Evolutionary conservation across 2,113 vertebrate genomes (phyloP).

Genomic region (Melanerpes aurifrons): DNA sequence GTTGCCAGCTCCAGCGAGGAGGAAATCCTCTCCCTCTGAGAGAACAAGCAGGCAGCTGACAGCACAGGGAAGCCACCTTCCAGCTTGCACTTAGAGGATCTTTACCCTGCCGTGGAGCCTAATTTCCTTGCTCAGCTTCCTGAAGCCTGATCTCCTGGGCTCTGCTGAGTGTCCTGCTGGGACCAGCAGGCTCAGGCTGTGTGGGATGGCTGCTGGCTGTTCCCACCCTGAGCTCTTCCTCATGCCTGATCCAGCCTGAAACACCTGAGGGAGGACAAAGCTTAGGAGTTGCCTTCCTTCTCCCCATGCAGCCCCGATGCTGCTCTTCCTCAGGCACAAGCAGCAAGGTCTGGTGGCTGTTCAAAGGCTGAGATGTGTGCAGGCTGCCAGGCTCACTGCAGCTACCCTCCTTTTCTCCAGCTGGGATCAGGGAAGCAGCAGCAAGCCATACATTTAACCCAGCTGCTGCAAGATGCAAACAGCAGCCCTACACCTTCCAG

Average conservation of each 20-base stretch:
- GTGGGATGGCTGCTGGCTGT: neutral
- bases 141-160: neutral
- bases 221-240: neutral
- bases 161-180: neutral
- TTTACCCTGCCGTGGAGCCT: fast-evolving
- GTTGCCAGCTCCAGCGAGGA: neutral
- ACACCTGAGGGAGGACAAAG: fast-evolving
- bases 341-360: neutral
- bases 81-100: fast-evolving
- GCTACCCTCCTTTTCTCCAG: neutral
- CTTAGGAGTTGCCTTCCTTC: neutral
- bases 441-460: neutral
- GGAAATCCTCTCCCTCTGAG: neutral
- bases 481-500: neutral
- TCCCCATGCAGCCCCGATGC: neutral
- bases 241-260: fast-evolving
- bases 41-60: neutral
- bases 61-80: neutral
- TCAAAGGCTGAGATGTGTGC: neutral
- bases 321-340: neutral
- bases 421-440: neutral
- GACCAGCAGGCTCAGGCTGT: fast-evolving
- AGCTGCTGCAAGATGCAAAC: neutral
- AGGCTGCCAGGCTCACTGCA: neutral
- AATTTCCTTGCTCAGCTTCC: neutral